These are phyloP conservation scores for Argentina silus DNA, from an alignment of 2,797 vertebrate species.

Conservation along the genomic window DNA sequence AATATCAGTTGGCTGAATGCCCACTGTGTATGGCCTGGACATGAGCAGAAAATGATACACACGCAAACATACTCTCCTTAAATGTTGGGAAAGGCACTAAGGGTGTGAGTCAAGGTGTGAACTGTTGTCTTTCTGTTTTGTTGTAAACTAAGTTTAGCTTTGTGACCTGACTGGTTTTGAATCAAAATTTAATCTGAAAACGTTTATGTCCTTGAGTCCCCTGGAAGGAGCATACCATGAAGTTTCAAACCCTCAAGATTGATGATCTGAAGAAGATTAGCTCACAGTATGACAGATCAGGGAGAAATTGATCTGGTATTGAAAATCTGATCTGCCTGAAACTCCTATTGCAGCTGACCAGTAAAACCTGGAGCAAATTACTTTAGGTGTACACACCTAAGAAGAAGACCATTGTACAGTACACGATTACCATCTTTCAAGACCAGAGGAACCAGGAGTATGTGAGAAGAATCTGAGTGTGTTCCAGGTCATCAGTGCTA, in stretches of 20 bases:
- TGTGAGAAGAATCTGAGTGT: slow-evolving; percentile 11
- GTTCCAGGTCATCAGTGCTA: slow-evolving; percentile 43
- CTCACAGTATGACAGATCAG: not conserved
- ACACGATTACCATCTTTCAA: not conserved
- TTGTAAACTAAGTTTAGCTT: not conserved
- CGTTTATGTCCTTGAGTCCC: not conserved
- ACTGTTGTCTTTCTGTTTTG: slow-evolving; percentile 26
- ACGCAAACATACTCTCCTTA: slow-evolving; percentile 40
- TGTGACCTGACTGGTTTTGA: too few species aligned
- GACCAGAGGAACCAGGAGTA: slow-evolving; percentile 7
- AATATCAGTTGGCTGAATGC: slow-evolving; percentile 79
- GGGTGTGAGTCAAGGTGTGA: slow-evolving; percentile 59
- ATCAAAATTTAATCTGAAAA: too few species aligned
- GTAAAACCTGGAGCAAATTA: not conserved
- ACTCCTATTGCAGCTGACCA: not conserved
- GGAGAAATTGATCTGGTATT: not conserved
- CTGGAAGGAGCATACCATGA: not conserved
- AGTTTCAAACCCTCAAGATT: not conserved
- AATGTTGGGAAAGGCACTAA: slow-evolving; percentile 57
- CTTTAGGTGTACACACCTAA: not conserved
- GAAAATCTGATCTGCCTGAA: not conserved
- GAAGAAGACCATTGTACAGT: not conserved
- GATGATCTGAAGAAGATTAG: not conserved
- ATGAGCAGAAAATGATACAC: slow-evolving; percentile 62
- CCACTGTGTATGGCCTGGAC: slow-evolving; percentile 69